Evolutionary conservation across 2,113 vertebrate genomes (phyloP).

Genomic region (Ciconia boyciana): DNA sequence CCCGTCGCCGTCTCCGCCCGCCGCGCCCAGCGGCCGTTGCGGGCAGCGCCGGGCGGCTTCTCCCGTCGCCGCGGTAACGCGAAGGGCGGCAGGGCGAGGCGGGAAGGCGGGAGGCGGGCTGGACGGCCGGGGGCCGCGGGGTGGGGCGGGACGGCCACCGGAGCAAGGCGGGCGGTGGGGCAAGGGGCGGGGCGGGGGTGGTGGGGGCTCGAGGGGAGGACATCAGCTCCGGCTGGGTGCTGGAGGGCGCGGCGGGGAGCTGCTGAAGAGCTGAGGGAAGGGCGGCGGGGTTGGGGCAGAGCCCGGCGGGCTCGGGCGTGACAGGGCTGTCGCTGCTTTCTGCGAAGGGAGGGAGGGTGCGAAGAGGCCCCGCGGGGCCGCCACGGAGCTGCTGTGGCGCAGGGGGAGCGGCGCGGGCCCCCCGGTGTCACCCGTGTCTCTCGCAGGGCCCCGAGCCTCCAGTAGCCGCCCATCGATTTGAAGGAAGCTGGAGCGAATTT

Average conservation of each 20-base stretch:
- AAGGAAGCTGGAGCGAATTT: neutral
- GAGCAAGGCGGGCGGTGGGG: neutral
- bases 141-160: no score
- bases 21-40: neutral
- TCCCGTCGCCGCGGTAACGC: slow-evolving; percentile 17
- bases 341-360: neutral
- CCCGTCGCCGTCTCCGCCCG: neutral
- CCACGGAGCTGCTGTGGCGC: neutral
- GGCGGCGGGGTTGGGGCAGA: neutral
- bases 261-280: neutral
- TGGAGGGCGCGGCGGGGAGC: accelerated
- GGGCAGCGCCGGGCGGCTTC: neutral
- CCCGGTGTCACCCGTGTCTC: neutral
- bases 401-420: neutral
- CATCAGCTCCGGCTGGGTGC: accelerated
- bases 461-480: accelerated
- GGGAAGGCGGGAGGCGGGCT: neutral
- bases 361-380: neutral
- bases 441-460: neutral
- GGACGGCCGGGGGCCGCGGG: neutral
- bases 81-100: neutral
- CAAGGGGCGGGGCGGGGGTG: no score
- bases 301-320: neutral
- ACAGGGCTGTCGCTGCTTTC: neutral
- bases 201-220: neutral